Evolutionary conservation across 2,888 invertebrate genomes (phyloP).

Genomic region (Tetragonisca angustula): DNA sequence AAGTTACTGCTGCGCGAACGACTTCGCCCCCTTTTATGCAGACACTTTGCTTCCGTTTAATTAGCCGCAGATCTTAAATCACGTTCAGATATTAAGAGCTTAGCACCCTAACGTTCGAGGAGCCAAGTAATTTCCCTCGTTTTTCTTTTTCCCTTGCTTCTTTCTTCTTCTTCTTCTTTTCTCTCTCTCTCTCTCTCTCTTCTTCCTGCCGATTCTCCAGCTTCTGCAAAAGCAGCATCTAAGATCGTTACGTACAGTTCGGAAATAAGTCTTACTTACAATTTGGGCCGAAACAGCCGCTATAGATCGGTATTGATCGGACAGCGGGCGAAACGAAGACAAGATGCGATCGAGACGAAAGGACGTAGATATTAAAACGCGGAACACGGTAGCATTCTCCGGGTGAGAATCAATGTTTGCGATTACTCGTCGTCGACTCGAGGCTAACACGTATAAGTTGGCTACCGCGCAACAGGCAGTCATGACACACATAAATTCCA

Average conservation of each 20-base stretch:
- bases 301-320: not conserved
- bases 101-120: constrained; percentile 54
- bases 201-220: not conserved
- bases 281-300: not conserved
- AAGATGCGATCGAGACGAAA: not conserved
- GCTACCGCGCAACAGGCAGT: constrained; percentile 79
- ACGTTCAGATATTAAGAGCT: constrained; percentile 77
- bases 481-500: constrained; percentile 76
- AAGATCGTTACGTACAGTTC: not conserved
- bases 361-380: not conserved
- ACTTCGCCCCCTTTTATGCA: constrained; percentile 58
- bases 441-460: constrained; percentile 67
- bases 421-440: constrained; percentile 46
- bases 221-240: constrained; percentile 3
- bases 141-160: not conserved
- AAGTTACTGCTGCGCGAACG: constrained; percentile 39
- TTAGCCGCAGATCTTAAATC: constrained; percentile 77
- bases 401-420: constrained; percentile 11
- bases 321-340: not conserved
- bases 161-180: too few relatives aligned
- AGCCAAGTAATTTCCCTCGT: constrained; percentile 43
- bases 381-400: too few relatives aligned
- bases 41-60: constrained; percentile 74
- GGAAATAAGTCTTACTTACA: not conserved
- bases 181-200: too few relatives aligned